Evolutionary conservation across 2,797 vertebrate species (phyloP).

Genomic region (Pogoniulus pusillus): DNA sequence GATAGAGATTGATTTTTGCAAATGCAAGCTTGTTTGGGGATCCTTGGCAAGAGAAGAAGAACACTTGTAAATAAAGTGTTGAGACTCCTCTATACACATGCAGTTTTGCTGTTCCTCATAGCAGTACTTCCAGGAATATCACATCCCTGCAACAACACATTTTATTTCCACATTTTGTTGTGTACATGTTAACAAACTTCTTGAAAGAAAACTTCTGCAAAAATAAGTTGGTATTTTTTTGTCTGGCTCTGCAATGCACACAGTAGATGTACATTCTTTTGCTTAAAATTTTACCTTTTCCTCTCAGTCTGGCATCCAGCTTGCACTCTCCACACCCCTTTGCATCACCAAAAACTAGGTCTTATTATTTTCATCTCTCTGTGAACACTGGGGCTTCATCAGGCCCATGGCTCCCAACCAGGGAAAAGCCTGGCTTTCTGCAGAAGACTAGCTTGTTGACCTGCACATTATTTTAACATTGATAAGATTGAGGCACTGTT

Average conservation of each 20-base stretch:
- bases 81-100: background rate
- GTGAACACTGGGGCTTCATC: background rate
- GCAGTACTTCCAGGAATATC: background rate
- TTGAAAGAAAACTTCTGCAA: background rate
- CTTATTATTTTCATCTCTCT: background rate
- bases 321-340: background rate
- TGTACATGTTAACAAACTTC: background rate
- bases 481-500: background rate
- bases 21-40: background rate
- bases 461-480: background rate
- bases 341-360: background rate
- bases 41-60: background rate
- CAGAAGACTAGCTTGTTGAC: background rate
- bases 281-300: background rate
- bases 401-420: background rate
- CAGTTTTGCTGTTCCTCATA: background rate
- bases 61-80: background rate
- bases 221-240: background rate
- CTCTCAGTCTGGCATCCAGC: background rate
- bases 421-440: background rate
- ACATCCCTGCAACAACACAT: background rate
- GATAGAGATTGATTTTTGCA: background rate
- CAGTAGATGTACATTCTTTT: background rate
- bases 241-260: background rate
- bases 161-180: background rate